These are phyloP conservation scores for Morus bassanus DNA, from an alignment of 2,797 vertebrate species.

Conservation along the genomic window DNA sequence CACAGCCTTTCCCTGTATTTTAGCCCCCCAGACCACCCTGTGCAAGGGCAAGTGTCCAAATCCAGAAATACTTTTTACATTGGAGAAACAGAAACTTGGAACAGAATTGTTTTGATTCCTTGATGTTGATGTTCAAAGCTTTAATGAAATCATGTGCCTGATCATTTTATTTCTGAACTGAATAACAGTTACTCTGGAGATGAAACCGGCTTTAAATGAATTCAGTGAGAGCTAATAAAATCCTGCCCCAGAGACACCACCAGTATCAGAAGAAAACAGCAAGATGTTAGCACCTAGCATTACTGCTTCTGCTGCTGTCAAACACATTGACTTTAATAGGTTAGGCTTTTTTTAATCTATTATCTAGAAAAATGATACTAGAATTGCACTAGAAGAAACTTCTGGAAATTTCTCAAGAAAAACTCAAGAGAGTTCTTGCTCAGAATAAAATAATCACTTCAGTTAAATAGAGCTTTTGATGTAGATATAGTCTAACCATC, in stretches of 20 bases:
- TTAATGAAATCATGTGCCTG: slow-evolving; percentile 5
- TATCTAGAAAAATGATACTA: slow-evolving; percentile 9
- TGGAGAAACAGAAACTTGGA: neutral
- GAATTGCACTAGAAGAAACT: neutral
- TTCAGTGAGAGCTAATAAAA: slow-evolving; percentile 24
- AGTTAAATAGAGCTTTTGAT: slow-evolving; percentile 42
- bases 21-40: rapidly evolving
- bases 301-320: slow-evolving; percentile 2
- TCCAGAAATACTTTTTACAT: neutral
- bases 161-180: slow-evolving; percentile 34
- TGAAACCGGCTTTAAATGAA: slow-evolving; percentile 1
- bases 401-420: slow-evolving; percentile 5
- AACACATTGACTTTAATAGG: neutral
- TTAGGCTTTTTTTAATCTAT: neutral
- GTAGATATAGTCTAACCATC: slow-evolving; percentile 10
- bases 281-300: slow-evolving; percentile 15
- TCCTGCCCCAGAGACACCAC: slow-evolving; percentile 1
- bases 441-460: slow-evolving; percentile 33
- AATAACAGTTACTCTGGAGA: slow-evolving; percentile 9
- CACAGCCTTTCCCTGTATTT: neutral
- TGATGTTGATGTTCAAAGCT: neutral
- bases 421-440: neutral
- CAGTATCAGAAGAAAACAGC: neutral
- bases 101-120: slow-evolving; percentile 16
- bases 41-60: neutral